Evolutionary conservation across 2,797 vertebrate species (phyloP), one percentile per base, ranked within the genome.

Genomic region (Intellagama lesueurii): DNA sequence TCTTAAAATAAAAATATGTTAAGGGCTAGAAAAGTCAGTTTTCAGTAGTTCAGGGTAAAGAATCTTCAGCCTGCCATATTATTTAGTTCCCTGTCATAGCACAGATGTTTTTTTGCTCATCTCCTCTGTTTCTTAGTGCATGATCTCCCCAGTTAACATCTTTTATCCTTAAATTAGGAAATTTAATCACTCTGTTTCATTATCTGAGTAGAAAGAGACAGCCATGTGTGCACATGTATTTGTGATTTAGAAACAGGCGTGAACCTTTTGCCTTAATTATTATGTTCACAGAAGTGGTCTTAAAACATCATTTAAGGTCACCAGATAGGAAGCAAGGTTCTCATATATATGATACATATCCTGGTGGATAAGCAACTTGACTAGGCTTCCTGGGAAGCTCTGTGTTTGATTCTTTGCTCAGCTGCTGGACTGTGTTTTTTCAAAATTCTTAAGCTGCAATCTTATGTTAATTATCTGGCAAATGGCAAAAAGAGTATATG

Each of bases 381-480:
- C 2, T 47, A 52, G 88, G 24, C 24, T 69, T 22, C 5, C 16
- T 44, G 7, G 30, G 7, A 68, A 66, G 44, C 19, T n/a, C 35
- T 40, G 60, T 22, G 12, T 19, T 73, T 16, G 60, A 47, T 49
- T 69, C 22, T 64, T 87, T 72, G 30, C 26, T 81, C 60, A 35
- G 40, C n/a, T 68, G 70, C 70, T 40, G 47, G n/a, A 5, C 40
- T 47, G 22, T 82, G 24, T 66, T 83, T 83, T 47, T 72, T 14
- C 73, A 72, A 28, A 12, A 81, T 14, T 1, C 49, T 11, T 30
- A 81, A 44, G 70, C 32, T 22, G 14, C 66, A 81, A 81, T n/a
- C 56, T 68, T 56, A 49, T 16, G 30, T 76, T 88, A 44, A 75
- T 83, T 73, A 66, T 75, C 60, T 83, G 60, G 60, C 81, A 88